Percentiles rank a stretch among this genome's conserved stretches.
phyloP scores from a whole-genome alignment of 2,888 invertebrate species.

The Exephanes ischioxanthus region DNA sequence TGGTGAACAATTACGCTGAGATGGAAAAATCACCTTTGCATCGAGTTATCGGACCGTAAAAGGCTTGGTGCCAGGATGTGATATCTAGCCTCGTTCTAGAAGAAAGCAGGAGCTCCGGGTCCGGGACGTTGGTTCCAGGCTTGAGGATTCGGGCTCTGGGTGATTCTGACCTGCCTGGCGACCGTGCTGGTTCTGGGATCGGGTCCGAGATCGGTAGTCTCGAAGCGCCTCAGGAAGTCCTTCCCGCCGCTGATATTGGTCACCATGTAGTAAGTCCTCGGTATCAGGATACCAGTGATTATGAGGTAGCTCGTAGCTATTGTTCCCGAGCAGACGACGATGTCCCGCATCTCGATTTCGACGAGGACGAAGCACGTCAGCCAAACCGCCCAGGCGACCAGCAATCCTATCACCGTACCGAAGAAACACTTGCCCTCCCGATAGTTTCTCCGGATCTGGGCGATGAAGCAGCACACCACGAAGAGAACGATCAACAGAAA shows the following conservation, averaged over 20 bases:
- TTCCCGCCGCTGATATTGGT: conserved; percentile 88
- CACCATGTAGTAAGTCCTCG: conserved; percentile 89
- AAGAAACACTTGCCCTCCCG: conserved; percentile 87
- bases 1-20: background rate
- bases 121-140: conserved; percentile 68
- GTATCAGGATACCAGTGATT: conserved; percentile 89
- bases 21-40: background rate
- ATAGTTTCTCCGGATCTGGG: conserved; percentile 89
- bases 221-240: conserved; percentile 74
- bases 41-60: background rate
- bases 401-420: conserved; percentile 86
- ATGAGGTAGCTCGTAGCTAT: conserved; percentile 88
- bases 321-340: conserved; percentile 87
- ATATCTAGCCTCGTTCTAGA: conserved; percentile 43
- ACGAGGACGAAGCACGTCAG: conserved; percentile 87
- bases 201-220: conserved; percentile 74
- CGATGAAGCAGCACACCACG: conserved; percentile 87
- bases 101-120: conserved; percentile 66
- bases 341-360: conserved; percentile 86
- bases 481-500: conserved; percentile 87
- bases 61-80: background rate
- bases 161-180: conserved; percentile 77
- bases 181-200: conserved; percentile 79
- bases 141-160: conserved; percentile 61
- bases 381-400: conserved; percentile 86